phyloP scores from a whole-genome alignment of 2,797 vertebrate genomes.

The Erithacus rubecula region DNA sequence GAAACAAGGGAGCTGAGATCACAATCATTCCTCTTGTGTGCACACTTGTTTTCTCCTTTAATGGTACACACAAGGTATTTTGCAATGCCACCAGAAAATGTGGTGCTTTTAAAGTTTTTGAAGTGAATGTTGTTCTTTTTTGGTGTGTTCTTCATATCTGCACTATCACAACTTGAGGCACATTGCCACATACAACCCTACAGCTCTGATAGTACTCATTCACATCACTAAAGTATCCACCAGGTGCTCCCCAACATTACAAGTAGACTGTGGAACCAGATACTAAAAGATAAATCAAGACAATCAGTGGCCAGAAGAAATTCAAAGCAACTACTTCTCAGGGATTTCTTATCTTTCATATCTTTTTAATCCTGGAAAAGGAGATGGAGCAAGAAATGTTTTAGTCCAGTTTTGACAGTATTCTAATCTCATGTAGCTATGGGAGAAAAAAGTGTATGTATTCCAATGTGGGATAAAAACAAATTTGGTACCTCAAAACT shows the following conservation, averaged over 20 bases:
- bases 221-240: not conserved
- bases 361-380: not conserved
- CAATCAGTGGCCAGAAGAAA: not conserved
- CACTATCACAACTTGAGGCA: not conserved
- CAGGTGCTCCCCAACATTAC: not conserved
- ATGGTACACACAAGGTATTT: accelerated
- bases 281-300: not conserved
- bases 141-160: accelerated
- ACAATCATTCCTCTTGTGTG: not conserved
- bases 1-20: not conserved
- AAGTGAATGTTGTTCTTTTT: not conserved
- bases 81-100: accelerated
- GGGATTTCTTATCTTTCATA: not conserved
- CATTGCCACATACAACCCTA: accelerated
- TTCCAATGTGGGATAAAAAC: not conserved
- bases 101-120: not conserved
- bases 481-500: not conserved
- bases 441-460: accelerated
- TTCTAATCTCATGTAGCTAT: not conserved
- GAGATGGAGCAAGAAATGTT: not conserved
- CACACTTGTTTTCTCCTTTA: not conserved
- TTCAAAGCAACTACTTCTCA: not conserved
- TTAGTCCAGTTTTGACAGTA: not conserved
- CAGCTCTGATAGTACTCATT: accelerated
- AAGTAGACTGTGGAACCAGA: accelerated